Evolutionary conservation across 2,797 vertebrate genomes (phyloP), one percentile per base, ranked within the genome.

Genomic region (Microchirus variegatus): DNA sequence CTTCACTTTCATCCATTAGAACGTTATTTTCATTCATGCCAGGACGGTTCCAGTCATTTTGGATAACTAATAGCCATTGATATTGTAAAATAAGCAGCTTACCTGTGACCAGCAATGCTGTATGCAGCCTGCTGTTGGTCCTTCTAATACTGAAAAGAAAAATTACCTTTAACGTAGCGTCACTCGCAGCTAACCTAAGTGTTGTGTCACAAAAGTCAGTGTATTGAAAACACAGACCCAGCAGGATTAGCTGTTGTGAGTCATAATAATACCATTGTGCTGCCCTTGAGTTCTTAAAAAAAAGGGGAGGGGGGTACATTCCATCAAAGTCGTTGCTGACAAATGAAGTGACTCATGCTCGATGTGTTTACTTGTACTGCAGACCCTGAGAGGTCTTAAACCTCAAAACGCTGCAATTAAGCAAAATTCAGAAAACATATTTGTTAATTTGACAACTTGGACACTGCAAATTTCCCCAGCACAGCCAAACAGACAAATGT

Each of bases 211-310:
- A 85, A 73, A 87, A 75, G 80, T 86, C 78, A 70, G 52, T 41
- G 59, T 63, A 77, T 48, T 58, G 58, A 70, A 86, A 80, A 76
- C 70, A 83, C 72, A 78, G 77, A 84, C 65, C 71, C 78, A 80
- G 73, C 66, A 74, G 71, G 58, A 82, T 68, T 75, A 17, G 10
- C 45, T 52, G 77, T 31, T 54, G 48, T 65, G 66, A 81, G 41
- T 71, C 77, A 82, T 72, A 67, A 82, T 72, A 67, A 46, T 68
- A 65, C 59, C 51, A 53, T 53, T 61, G 68, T 54, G 40, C 47
- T 80, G 72, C 64, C 69, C 73, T 84, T 84, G 66, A 73, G 43
- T 72, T 37, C 31, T 31, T 31, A 7, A 40, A 14, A 59, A 59
- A 51, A 37, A 65, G 16, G 67, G 53, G 40, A 65, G 16, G 67